A percentile compares a stretch with the other conserved stretches of the same genome.
Conservation (phyloP, 2,797 vertebrate genomes). For the Galago senegalensis region DNA sequence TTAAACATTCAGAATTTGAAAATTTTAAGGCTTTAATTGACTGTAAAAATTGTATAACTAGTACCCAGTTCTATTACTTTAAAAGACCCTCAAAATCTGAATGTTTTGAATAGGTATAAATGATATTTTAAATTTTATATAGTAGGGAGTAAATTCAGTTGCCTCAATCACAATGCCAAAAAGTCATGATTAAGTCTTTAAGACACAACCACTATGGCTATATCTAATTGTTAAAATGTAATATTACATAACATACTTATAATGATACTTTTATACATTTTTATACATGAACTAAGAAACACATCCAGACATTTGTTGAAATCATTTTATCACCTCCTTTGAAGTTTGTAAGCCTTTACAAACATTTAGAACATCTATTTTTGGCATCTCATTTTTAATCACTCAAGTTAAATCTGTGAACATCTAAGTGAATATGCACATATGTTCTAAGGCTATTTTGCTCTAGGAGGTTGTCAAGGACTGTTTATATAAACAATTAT, state of each 20-base stretch:
- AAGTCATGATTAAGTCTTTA: neutral
- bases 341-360: neutral
- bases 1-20: neutral
- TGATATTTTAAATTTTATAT: neutral
- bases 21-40: neutral
- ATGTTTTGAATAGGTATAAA: neutral
- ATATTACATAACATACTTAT: neutral
- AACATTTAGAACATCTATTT: conserved; percentile 8
- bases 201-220: neutral
- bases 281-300: neutral
- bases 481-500: neutral
- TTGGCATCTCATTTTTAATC: neutral
- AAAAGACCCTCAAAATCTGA: neutral
- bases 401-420: neutral
- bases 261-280: neutral
- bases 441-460: neutral
- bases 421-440: neutral
- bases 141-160: neutral
- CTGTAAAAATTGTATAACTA: neutral
- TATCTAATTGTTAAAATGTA: neutral
- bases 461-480: neutral
- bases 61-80: neutral
- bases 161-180: neutral
- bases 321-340: neutral
- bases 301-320: neutral